Evolutionary conservation across 2,113 vertebrate genomes (phyloP).

Genomic region (Serilophus lunatus): DNA sequence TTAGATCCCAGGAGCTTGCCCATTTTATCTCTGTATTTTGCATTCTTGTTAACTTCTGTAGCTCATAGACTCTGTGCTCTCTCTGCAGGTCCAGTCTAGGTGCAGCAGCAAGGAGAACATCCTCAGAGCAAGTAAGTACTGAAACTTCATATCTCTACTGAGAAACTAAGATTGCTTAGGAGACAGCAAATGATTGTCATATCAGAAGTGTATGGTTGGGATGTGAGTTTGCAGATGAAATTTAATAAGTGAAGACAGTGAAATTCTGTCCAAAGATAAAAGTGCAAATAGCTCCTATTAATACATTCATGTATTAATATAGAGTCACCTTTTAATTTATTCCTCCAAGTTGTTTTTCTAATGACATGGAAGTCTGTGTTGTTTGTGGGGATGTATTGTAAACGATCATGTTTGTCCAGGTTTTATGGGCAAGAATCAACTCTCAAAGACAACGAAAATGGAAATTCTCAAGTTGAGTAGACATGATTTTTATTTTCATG

Average conservation of each 20-base stretch:
- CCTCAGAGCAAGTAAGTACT: conserved; percentile 97
- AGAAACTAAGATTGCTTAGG: not conserved
- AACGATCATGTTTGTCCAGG: not conserved
- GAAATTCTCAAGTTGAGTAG: not conserved
- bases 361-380: not conserved
- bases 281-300: not conserved
- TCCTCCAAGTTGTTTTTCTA: not conserved
- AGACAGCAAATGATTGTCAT: not conserved
- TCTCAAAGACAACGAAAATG: not conserved
- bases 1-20: conserved; percentile 81
- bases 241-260: not conserved
- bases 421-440: not conserved
- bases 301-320: not conserved
- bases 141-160: not conserved
- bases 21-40: conserved; percentile 63
- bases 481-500: not conserved
- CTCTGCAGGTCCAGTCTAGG: conserved; percentile 95
- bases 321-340: not conserved
- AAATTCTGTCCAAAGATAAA: not conserved
- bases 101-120: conserved; percentile 99
- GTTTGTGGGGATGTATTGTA: not conserved
- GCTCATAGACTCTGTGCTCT: conserved; percentile 71
- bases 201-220: not conserved
- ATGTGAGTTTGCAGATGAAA: not conserved
- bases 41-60: conserved; percentile 52